These are phyloP conservation scores for Chymomyza procnemis DNA, from an alignment of 2,888 invertebrate species.

Conservation along the genomic window DNA sequence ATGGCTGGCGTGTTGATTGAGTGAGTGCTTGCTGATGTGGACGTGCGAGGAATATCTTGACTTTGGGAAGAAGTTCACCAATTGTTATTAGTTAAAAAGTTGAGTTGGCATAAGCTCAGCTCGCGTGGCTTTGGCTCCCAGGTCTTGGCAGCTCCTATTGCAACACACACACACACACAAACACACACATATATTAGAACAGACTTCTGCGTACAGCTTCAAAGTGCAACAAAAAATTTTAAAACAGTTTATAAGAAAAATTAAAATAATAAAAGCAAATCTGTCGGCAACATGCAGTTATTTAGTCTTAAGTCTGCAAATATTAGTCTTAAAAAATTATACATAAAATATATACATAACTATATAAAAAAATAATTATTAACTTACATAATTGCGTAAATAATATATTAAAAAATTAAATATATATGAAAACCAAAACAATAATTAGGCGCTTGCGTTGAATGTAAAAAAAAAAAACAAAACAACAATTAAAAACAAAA, in stretches of 20 bases:
- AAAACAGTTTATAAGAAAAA: background rate
- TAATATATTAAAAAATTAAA: constrained; percentile 16
- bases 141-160: too few species aligned
- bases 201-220: background rate
- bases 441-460: constrained; percentile 12
- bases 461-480: constrained; percentile 17
- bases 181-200: constrained; percentile 4
- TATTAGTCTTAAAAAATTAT: constrained; percentile 58
- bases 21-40: constrained; percentile 19
- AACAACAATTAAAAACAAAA: background rate
- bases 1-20: constrained; percentile 45
- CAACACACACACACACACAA: constrained; percentile 6
- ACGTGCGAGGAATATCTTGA: constrained; percentile 15
- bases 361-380: constrained; percentile 12
- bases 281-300: constrained; percentile 65
- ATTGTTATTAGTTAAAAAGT: too few species aligned
- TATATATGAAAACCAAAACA: constrained; percentile 22
- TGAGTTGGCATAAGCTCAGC: too few species aligned
- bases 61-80: background rate
- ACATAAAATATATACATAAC: constrained; percentile 30
- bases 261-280: constrained; percentile 30
- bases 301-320: constrained; percentile 72
- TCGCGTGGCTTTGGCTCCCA: too few species aligned
- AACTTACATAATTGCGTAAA: constrained; percentile 15
- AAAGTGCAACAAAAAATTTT: constrained; percentile 1